Conservation (phyloP, 2,888 invertebrate species). For the Craniophora ligustri region DNA sequence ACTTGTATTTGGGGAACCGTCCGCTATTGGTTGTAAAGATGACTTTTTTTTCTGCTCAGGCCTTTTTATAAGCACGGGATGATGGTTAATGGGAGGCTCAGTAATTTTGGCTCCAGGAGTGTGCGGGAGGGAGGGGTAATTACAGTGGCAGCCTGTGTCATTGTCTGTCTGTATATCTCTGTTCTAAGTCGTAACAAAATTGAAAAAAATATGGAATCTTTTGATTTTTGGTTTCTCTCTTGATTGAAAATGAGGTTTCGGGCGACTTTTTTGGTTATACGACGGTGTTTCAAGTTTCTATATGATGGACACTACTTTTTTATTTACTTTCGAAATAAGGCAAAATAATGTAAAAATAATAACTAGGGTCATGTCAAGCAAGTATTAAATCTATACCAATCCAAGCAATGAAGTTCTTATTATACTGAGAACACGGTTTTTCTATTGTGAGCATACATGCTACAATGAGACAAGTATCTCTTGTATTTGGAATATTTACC, state of each 20-base stretch:
- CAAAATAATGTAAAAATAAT: not conserved
- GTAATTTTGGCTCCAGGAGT: constrained; percentile 78
- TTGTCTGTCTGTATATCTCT: constrained; percentile 78
- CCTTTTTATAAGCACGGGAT: constrained; percentile 82
- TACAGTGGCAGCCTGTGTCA: constrained; percentile 84
- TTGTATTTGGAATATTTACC: not conserved
- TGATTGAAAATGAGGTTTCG: constrained; percentile 50
- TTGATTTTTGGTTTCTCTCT: constrained; percentile 47
- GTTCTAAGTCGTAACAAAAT: constrained; percentile 74
- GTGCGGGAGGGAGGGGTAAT: constrained; percentile 72
- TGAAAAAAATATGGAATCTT: constrained; percentile 57
- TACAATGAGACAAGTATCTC: not conserved
- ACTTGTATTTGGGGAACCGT: constrained; percentile 42
- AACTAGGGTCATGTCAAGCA: too few species aligned
- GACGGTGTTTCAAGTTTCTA: constrained; percentile 32
- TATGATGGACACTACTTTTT: constrained; percentile 27
- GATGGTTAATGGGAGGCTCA: constrained; percentile 81
- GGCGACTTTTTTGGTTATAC: constrained; percentile 43
- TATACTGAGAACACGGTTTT: not conserved
- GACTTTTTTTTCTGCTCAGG: constrained; percentile 71
- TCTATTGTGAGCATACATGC: not conserved
- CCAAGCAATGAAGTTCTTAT: not conserved
- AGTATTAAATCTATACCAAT: too few species aligned
- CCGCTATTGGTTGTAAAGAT: constrained; percentile 75
- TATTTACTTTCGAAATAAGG: not conserved